These are phyloP conservation scores for Hoplostethus atlanticus DNA, from an alignment of 2,797 vertebrate species.

Conservation along the genomic window DNA sequence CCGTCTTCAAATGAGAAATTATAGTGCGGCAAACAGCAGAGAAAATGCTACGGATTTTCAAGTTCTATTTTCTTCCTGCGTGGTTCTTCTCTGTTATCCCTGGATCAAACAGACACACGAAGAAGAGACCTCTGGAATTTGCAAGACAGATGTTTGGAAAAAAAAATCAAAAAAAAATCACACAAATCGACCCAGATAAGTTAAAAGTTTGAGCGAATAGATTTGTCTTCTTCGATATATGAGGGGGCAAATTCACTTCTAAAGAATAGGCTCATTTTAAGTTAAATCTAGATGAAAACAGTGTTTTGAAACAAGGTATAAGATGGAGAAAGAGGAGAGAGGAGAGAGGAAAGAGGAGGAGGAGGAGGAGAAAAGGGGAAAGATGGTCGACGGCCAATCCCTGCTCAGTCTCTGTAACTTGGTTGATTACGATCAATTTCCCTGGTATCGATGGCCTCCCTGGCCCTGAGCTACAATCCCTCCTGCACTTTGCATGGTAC, in stretches of 20 bases:
- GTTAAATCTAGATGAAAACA: conserved; percentile 40
- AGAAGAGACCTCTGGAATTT: neutral
- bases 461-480: conserved; percentile 86
- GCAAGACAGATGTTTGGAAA: neutral
- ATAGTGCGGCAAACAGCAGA: conserved; percentile 70
- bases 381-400: conserved; percentile 80
- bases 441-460: conserved; percentile 86
- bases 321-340: conserved; percentile 65
- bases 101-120: conserved; percentile 28
- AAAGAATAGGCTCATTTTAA: conserved; percentile 5
- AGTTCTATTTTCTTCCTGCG: conserved; percentile 30
- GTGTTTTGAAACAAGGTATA: conserved; percentile 46
- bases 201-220: conserved; percentile 1
- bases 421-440: conserved; percentile 90
- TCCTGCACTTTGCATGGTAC: conserved; percentile 86
- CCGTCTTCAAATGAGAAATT: conserved; percentile 87
- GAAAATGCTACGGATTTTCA: conserved; percentile 57
- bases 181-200: conserved; percentile 19
- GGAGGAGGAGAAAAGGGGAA: conserved; percentile 68
- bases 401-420: conserved; percentile 86
- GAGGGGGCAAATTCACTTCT: neutral
- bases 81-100: conserved; percentile 39
- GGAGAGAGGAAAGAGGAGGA: conserved; percentile 46
- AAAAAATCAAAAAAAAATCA: neutral
- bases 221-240: conserved; percentile 5